Conservation (phyloP, 1,140 invertebrate genomes). For the Pseudomyrmex dendroicus region DNA sequence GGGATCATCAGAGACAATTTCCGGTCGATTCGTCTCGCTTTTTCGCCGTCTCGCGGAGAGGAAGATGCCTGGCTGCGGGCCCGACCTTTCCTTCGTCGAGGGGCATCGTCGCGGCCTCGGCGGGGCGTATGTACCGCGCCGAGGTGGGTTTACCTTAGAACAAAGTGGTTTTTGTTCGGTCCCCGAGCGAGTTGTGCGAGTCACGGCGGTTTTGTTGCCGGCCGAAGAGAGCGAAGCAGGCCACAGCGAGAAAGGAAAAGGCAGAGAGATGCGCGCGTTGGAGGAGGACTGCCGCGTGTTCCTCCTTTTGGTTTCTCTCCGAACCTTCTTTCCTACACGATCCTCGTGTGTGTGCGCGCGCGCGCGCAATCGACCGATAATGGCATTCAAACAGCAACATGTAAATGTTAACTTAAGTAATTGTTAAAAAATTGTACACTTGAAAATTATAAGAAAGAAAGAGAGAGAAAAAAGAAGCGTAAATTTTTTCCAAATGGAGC, state of each 20-base stretch:
- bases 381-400: background rate
- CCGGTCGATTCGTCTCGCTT: conserved; percentile 80
- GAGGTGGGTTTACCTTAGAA: conserved; percentile 79
- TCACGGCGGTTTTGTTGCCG: conserved; percentile 77
- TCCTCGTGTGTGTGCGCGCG: conserved; percentile 58
- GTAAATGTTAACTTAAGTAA: too few relatives aligned
- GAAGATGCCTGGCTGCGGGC: conserved; percentile 24
- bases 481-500: too few relatives aligned
- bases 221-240: conserved; percentile 18
- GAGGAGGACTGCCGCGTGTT: conserved; percentile 49
- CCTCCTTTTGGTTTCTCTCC: conserved; percentile 35
- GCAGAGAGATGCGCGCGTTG: conserved; percentile 70
- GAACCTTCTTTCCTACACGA: conserved; percentile 44
- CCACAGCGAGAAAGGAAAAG: conserved; percentile 43
- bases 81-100: conserved; percentile 34
- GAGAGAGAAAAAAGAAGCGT: too few relatives aligned
- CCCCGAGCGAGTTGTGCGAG: conserved; percentile 73
- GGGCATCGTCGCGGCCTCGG: conserved; percentile 58
- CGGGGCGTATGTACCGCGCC: conserved; percentile 62
- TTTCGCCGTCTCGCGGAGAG: conserved; percentile 67
- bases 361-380: conserved; percentile 31
- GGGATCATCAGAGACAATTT: conserved; percentile 78
- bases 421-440: too few relatives aligned
- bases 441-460: too few relatives aligned
- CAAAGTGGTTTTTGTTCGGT: conserved; percentile 79